phyloP scores from a whole-genome alignment of 2,888 invertebrate genomes.

The Hydrotaea cyrtoneurina region DNA sequence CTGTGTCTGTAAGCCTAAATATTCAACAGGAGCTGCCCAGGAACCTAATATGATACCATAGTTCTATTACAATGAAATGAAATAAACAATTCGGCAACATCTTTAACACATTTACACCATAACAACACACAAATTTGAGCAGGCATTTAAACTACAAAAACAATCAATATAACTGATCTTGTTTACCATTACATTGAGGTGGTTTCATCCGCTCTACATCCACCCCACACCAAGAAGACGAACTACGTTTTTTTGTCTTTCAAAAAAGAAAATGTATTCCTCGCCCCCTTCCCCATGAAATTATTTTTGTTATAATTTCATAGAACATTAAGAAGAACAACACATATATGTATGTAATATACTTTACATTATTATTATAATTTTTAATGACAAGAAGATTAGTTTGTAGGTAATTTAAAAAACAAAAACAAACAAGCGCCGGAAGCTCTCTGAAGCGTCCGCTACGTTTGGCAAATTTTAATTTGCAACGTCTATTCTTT shows the following conservation, averaged over 20 bases:
- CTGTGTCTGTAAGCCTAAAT: slow-evolving; percentile 90
- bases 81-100: neutral
- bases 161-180: slow-evolving; percentile 46
- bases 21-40: slow-evolving; percentile 80
- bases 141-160: slow-evolving; percentile 24
- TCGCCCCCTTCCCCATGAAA: neutral
- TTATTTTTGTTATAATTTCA: slow-evolving; percentile 34
- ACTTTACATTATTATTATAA: slow-evolving; percentile 27
- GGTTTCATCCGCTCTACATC: neutral
- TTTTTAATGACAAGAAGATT: neutral
- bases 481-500: neutral
- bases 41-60: slow-evolving; percentile 81
- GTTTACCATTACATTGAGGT: neutral
- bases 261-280: slow-evolving; percentile 15
- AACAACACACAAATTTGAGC: neutral
- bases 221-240: neutral
- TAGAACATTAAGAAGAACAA: slow-evolving; percentile 24
- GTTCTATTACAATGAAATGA: slow-evolving; percentile 63
- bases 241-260: neutral
- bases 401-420: slow-evolving; percentile 30
- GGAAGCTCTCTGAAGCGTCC: neutral
- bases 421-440: neutral
- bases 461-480: slow-evolving; percentile 12
- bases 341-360: slow-evolving; percentile 20
- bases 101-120: slow-evolving; percentile 4